Percentiles rank a stretch among this genome's conserved stretches.
Evolutionary conservation across 2,888 invertebrate genomes (phyloP).

Genomic region (Brachyopa scutellaris): DNA sequence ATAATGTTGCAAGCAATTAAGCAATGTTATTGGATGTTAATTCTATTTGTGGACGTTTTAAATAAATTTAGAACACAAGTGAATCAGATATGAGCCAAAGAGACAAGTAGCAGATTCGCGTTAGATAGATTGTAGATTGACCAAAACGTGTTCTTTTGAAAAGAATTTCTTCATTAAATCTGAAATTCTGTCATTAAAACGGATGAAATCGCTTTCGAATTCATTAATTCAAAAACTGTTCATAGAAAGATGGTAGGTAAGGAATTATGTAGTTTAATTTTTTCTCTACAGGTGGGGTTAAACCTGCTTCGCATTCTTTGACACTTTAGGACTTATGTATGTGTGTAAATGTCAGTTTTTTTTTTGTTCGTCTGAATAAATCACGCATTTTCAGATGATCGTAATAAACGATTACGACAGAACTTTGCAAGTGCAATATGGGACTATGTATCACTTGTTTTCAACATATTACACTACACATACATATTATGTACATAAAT

Average conservation of each 20-base stretch:
- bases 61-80: conserved; percentile 27
- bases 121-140: not conserved
- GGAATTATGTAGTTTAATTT: not conserved
- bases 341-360: no score
- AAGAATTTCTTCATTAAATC: no score
- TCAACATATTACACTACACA: no score
- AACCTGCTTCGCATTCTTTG: not conserved
- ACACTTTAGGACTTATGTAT: no score
- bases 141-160: not conserved
- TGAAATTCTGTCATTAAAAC: not conserved
- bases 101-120: conserved; percentile 26
- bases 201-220: not conserved
- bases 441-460: no score
- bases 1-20: conserved; percentile 47
- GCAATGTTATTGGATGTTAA: conserved; percentile 43
- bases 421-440: no score
- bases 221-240: conserved; percentile 3
- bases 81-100: conserved; percentile 20
- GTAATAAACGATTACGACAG: no score
- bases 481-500: no score
- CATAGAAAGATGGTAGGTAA: not conserved
- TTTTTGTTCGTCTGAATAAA: no score
- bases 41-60: conserved; percentile 19
- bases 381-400: no score
- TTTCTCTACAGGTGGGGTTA: not conserved